Evolutionary conservation across 2,113 vertebrate genomes (phyloP), one percentile per base, ranked within the genome.

Genomic region (Tauraco erythrolophus): DNA sequence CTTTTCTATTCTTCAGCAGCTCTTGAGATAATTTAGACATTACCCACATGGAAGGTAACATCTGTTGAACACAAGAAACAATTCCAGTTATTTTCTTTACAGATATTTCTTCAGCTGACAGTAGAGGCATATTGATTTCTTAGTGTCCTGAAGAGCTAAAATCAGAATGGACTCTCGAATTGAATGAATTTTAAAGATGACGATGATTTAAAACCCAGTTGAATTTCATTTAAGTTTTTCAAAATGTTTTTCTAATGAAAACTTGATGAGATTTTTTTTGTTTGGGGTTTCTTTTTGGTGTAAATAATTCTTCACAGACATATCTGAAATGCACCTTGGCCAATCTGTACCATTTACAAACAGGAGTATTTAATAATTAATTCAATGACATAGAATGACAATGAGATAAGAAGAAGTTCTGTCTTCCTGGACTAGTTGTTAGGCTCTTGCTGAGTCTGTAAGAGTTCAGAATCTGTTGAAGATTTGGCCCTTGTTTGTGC

Each of bases 251-350:
- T 60, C 25, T 25, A n/a, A 11, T 61, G 4, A 50, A 58, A 69
- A 46, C 30, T 61, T 31, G 21, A 3, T 23, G 1, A 2, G 11
- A 0, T 7, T 88, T 62, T 30, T 23, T 4, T n/a, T n/a, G n/a
- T 53, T 43, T 39, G 7, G 7, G 11, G 19, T 61, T 39, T 54
- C 6, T 30, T 79, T 79, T 39, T 70, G 13, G 15, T 61, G 25
- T 60, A 57, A 82, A 5, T 37, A 10, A 41, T 77, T 94, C 11
- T 46, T 22, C 12, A 23, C 19, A 70, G 28, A 23, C 18, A 33
- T 37, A 37, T 83, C 48, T 72, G 65, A 92, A 72, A 24, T 28
- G 9, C 57, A 3, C 9, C 19, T 64, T 45, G 16, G 7, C 39
- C 14, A 66, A 16, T 81, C 4, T 53, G 23, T 46, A 30, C 33